These are phyloP conservation scores for Platalea minor DNA, from an alignment of 2,797 vertebrate species.

Conservation along the genomic window DNA sequence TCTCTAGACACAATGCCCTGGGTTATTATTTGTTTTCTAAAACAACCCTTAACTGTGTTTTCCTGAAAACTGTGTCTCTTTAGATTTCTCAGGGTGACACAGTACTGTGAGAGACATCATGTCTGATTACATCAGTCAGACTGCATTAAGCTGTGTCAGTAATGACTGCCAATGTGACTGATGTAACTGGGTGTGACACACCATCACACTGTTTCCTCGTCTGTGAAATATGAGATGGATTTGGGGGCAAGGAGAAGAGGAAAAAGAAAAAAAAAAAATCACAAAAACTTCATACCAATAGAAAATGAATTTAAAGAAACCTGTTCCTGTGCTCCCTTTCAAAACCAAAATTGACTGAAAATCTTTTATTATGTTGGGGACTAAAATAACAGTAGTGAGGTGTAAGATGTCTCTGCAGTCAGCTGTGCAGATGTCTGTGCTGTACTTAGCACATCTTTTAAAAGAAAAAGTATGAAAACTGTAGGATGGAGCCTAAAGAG, in stretches of 20 bases:
- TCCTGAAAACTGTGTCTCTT: not conserved
- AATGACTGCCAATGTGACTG: slow-evolving; percentile 27
- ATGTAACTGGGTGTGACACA: slow-evolving; percentile 40
- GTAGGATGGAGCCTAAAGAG: not conserved
- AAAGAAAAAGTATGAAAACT: not conserved
- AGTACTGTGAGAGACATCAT: not conserved
- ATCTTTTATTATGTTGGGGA: not conserved
- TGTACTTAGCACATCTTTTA: not conserved
- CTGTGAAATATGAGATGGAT: slow-evolving; percentile 6
- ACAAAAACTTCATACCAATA: not conserved
- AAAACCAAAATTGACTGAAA: not conserved
- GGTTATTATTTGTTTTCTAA: slow-evolving; percentile 22
- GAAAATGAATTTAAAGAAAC: not conserved
- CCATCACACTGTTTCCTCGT: not conserved
- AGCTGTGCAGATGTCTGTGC: not conserved
- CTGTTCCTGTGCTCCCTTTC: not conserved
- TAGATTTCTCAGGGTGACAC: slow-evolving; percentile 23
- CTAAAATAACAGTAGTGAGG: not conserved
- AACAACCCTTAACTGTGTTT: not conserved
- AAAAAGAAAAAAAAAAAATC: not conserved
- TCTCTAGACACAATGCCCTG: not conserved
- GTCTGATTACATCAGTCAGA: slow-evolving; percentile 46
- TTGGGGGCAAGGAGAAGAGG: not conserved
- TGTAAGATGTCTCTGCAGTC: not conserved
- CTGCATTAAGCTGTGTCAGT: slow-evolving; percentile 20